Conservation (phyloP, 1,140 invertebrate genomes). For the Trachymyrmex septentrionalis region DNA sequence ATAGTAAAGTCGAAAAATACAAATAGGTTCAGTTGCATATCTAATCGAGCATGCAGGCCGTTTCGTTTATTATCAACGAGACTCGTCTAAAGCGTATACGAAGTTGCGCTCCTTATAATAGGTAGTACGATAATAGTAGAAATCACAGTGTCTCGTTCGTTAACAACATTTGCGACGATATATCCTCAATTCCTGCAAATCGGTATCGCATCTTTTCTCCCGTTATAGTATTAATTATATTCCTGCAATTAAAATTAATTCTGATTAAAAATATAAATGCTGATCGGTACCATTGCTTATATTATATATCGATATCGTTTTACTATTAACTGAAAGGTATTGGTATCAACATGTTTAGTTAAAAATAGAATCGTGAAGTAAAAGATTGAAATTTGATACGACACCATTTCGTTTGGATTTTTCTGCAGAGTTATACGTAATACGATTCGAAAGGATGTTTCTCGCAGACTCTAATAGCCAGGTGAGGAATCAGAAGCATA, state of each 20-base stretch:
- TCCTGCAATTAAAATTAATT: constrained; percentile 30
- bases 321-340: not conserved
- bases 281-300: not conserved
- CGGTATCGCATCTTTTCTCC: not conserved
- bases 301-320: not conserved
- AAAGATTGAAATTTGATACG: not conserved
- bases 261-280: constrained; percentile 21
- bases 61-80: constrained; percentile 65
- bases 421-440: constrained; percentile 29
- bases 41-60: constrained; percentile 68
- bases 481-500: constrained; percentile 83
- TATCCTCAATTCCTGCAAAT: constrained; percentile 10
- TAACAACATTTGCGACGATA: constrained; percentile 19
- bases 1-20: constrained; percentile 77
- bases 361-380: not conserved
- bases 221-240: constrained; percentile 4
- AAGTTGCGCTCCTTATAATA: constrained; percentile 57
- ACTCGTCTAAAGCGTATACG: constrained; percentile 75
- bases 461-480: constrained; percentile 27
- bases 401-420: constrained; percentile 46
- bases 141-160: constrained; percentile 60
- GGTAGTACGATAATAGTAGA: constrained; percentile 41
- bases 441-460: constrained; percentile 26
- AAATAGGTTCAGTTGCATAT: constrained; percentile 72
- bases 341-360: not conserved